Evolutionary conservation across 2,888 invertebrate species (phyloP), one percentile per base, ranked within the genome.

Genomic region (Phragmatobia fuliginosa): DNA sequence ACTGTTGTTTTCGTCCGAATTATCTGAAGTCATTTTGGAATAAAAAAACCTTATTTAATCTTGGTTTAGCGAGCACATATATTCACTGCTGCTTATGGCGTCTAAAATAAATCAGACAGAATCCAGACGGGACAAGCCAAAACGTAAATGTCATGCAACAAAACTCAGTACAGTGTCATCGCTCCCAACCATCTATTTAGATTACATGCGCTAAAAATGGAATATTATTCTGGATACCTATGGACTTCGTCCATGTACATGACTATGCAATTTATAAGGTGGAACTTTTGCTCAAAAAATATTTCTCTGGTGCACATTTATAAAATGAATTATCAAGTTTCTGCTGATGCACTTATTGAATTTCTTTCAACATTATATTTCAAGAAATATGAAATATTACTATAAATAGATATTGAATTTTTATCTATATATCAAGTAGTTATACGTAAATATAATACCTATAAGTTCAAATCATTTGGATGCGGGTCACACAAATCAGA

Each of bases 61-160:
- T 49, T 61, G 52, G 61, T 65, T 56, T 69, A 41, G 31, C 18
- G 52, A 21, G 60, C 52, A 49, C 14, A 63, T 11, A 28, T 49
- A 36, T 76, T 73, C 71, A 75, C 79, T 79, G 78, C 76, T 76
- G 74, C 78, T 81, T 81, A 79, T 79, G 80, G 81, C 78, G 85
- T 83, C 84, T 83, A 80, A 91, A 91, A 92, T 92, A 92, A 91
- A 89, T 90, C 88, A 88, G 89, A 84, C 86, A 76, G 79, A 78
- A 81, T 73, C 83, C 91, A 92, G 92, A 92, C 92, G 85, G 79
- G 84, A 86, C 85, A 87, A 85, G 85, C 87, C 86, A 91, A 90
- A 91, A 90, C 88, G 90, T 87, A 88, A 92, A 93, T 93, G 94
- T 93, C 93, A 91, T 88, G 83, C 87, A 92, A 92, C 92, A 91